Base-by-base conservation (phyloP, 2,113 vertebrate species). In the Etheostoma cragini region DNA sequence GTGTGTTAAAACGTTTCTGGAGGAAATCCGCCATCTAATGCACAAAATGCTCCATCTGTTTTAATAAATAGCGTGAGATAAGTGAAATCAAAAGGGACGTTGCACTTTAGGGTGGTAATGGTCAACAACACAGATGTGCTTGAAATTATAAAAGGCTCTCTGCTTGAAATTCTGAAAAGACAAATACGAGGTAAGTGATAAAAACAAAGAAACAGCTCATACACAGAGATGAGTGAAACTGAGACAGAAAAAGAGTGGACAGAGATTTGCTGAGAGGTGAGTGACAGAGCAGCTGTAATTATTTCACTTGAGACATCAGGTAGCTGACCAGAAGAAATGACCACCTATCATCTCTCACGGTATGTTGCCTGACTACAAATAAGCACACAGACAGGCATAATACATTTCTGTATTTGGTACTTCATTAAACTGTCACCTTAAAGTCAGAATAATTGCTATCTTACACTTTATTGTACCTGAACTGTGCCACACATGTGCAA, bases 21-120 rank as follows among this genome's bases (percentile, higher is more conserved):
- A 74, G 63, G 50, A 81, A 81, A 85, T 81, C 19, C 3, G 15
- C 57, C 26, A 60, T 35, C 21, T 68, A 46, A 85, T 47, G 46
- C 10, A 61, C 60, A 70, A 47, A 66, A 71, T 15, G 21, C 49
- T 56, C 61, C 74, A 66, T 79, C 62, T 42, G 42, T 58, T 76
- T 67, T 24, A 72, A 49, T 74, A 68, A 79, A 80, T 22, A 49
- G 46, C 10, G 21, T 24, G 64, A 64, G 73, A 75, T 81, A 49
- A 33, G 50, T 78, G 12, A 52, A 38, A 69, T 78, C 42, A 65
- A 15, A 45, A 46, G 19, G 50, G 19, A 69, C 26, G 21, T 17
- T 33, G 4, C 14, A 68, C 57, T 75, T 69, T 6, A 33, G 64
- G 22, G 33, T 35, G 67, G 54, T 53, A 63, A 64, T 26, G 69